Percentiles rank a stretch among this genome's conserved stretches.
These are phyloP conservation scores for Falco punctatus DNA, from an alignment of 2,113 vertebrate genomes.

Conservation along the genomic window DNA sequence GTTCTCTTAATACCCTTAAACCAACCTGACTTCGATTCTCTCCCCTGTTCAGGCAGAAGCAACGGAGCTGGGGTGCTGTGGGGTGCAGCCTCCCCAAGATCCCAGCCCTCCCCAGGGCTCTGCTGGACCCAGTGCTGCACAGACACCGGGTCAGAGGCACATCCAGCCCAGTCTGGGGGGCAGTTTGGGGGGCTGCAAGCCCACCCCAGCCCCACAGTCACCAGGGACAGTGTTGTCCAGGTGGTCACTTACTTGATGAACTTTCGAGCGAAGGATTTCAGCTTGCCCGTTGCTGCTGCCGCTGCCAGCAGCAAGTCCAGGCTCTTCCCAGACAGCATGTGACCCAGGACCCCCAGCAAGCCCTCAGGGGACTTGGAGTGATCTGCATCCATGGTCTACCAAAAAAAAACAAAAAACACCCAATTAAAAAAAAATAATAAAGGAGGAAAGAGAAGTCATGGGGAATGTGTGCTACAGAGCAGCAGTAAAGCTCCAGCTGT, in stretches of 20 bases:
- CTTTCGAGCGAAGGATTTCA: slow-evolving; percentile 95
- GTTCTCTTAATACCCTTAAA: background rate
- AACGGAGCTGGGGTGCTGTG: background rate
- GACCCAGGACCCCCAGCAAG: slow-evolving; percentile 91
- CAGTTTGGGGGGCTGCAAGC: background rate
- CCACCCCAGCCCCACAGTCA: background rate
- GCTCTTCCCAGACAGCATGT: slow-evolving; percentile 98
- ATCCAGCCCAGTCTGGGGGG: background rate
- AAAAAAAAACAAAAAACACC: background rate
- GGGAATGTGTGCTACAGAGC: background rate
- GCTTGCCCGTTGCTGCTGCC: slow-evolving; percentile 92
- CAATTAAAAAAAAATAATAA: background rate
- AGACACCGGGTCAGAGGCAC: background rate
- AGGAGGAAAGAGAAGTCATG: background rate
- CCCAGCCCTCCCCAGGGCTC: background rate
- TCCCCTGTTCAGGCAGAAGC: rapidly evolving
- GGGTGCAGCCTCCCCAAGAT: background rate
- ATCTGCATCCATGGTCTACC: slow-evolving; percentile 94
- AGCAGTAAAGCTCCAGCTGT: background rate
- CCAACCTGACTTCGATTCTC: background rate
- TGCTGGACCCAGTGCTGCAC: background rate
- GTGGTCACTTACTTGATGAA: slow-evolving; percentile 90
- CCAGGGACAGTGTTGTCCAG: rapidly evolving
- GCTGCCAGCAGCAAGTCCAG: slow-evolving; percentile 93
- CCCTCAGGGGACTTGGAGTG: slow-evolving; percentile 98